Conservation (phyloP, 2,888 invertebrate species). For the Poecilus cupreus region DNA sequence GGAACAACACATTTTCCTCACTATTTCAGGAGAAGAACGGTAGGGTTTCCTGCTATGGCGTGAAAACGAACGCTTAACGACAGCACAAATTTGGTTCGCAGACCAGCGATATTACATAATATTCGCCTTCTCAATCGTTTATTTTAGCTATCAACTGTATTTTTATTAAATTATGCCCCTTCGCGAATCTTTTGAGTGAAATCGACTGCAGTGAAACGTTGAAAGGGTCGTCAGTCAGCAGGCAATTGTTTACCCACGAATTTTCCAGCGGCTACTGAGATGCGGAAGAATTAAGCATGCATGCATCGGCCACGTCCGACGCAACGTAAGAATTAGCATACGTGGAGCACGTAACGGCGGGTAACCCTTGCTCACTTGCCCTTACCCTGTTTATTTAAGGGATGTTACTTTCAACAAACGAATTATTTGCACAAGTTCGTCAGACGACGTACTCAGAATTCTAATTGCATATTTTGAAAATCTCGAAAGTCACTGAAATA, state of each 20-base stretch:
- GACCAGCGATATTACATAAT: no score
- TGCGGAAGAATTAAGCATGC: slow-evolving; percentile 23
- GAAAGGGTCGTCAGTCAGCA: background rate
- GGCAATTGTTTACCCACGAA: background rate
- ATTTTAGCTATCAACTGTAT: no score
- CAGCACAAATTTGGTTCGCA: no score
- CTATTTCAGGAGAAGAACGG: no score
- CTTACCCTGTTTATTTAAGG: slow-evolving; percentile 40
- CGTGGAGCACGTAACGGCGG: slow-evolving; percentile 3
- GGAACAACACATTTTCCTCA: no score
- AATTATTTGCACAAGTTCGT: background rate
- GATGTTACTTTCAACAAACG: slow-evolving; percentile 25
- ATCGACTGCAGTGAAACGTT: background rate
- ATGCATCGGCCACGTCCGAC: background rate
- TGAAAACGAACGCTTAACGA: no score
- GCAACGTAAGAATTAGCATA: slow-evolving; percentile 35
- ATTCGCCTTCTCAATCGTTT: no score
- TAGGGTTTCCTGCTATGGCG: no score
- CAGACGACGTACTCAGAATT: background rate
- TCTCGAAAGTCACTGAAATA: no score
- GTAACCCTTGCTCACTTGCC: slow-evolving; percentile 16
- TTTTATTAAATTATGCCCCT: slow-evolving; percentile 29
- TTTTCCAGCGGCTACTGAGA: slow-evolving; percentile 22
- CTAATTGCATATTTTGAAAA: background rate
- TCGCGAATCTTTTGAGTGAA: background rate